Conservation (phyloP, 2,888 invertebrate species). For the Stenolophus ochropezus region DNA sequence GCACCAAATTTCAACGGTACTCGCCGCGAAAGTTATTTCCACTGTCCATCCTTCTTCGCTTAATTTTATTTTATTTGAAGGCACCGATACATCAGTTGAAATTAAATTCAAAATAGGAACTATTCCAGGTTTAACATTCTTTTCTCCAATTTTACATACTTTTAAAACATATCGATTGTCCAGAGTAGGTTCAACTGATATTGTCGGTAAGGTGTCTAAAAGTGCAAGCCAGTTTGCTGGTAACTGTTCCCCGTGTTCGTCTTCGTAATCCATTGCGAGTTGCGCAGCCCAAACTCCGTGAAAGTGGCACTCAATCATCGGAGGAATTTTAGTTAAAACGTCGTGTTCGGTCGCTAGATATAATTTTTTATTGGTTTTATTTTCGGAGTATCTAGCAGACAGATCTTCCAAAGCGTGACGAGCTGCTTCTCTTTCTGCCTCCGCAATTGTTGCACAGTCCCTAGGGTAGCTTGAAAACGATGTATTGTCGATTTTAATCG, state of each 20-base stretch:
- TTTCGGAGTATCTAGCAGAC: constrained; percentile 66
- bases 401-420: constrained; percentile 70
- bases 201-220: constrained; percentile 76
- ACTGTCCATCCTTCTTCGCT: constrained; percentile 71
- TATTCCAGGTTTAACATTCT: neutral
- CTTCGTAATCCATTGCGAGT: constrained; percentile 74
- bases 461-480: constrained; percentile 73
- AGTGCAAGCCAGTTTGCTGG: constrained; percentile 82
- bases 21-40: constrained; percentile 71
- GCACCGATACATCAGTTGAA: constrained; percentile 68
- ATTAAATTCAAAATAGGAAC: neutral
- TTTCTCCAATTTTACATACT: constrained; percentile 66
- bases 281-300: constrained; percentile 74
- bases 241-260: constrained; percentile 79
- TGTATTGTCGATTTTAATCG: constrained; percentile 69
- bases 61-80: constrained; percentile 69
- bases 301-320: constrained; percentile 72
- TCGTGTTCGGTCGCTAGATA: constrained; percentile 67
- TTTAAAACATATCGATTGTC: constrained; percentile 68
- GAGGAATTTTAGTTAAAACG: constrained; percentile 70
- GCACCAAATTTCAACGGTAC: constrained; percentile 75
- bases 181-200: constrained; percentile 73
- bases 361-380: constrained; percentile 63
- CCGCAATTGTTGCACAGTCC: constrained; percentile 69
- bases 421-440: constrained; percentile 72